Evolutionary conservation across 2,888 invertebrate genomes (phyloP), one percentile per base, ranked within the genome.

Genomic region (Folsomia candida): DNA sequence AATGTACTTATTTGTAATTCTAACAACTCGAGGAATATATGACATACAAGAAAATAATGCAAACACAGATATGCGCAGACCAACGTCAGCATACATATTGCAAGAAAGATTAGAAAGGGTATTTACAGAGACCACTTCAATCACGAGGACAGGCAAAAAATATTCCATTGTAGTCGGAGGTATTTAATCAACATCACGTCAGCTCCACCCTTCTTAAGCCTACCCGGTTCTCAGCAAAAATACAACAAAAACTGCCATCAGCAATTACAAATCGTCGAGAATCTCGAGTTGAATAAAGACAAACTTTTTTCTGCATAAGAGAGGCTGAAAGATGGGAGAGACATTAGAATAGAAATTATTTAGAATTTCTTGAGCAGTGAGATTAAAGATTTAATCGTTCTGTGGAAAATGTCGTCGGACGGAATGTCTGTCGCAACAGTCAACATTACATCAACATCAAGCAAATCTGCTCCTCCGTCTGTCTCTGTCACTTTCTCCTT

Each of bases 401-500:
- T 6, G 6, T n/a, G 14, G 37, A 37, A 14, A 37, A 37, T 37
- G 37, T 9, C n/a, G n/a, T n/a, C 37, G 4, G 37, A 37, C 37
- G 37, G 37, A 37, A 37, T 54, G 54, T 54, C 22, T 54, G 54
- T 54, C 54, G 37, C 37, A 37, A 37, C 14, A 37, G 14, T 37
- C 37, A 37, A 37, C 6, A 37, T 37, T 37, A 37, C 37, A 37
- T 37, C 37, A 37, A 14, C 37, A 37, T 37, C 37, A 37, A 14
- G 37, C 6, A 14, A 37, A 54, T 54, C 54, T 20, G 4, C 20
- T 54, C 18, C 6, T 20, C 22, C 54, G 6, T 54, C 54, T 54
- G 28, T 54, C 37, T 54, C 61, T 69, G 25, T 47, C 65, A 60
- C 22, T 24, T 47, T 59, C 63, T 67, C 29, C 58, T 59, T 67